These are phyloP conservation scores for Melieria crassipennis DNA, from an alignment of 2,888 invertebrate species.

Conservation along the genomic window DNA sequence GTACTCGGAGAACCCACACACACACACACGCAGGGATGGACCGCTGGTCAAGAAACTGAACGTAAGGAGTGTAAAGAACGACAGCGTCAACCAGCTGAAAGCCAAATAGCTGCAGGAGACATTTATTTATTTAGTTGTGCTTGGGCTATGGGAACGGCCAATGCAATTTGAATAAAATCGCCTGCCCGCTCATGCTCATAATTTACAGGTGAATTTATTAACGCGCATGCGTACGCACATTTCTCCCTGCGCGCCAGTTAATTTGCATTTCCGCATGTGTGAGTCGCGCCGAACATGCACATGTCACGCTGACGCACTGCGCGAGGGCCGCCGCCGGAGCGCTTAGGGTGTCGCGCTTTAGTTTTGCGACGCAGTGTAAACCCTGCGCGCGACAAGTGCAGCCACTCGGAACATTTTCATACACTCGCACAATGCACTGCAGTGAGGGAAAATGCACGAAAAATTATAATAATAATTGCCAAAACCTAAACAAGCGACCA, in stretches of 20 bases:
- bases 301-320: background rate
- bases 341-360: background rate
- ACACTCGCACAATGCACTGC: constrained; percentile 13
- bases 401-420: constrained; percentile 17
- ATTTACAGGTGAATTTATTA: constrained; percentile 33
- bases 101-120: too few species aligned
- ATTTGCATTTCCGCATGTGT: constrained; percentile 25
- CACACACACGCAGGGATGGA: too few species aligned
- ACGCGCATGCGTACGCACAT: constrained; percentile 28
- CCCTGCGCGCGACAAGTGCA: constrained; percentile 8
- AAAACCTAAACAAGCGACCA: constrained; percentile 6
- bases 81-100: too few species aligned
- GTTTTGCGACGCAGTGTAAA: background rate
- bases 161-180: too few species aligned
- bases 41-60: too few species aligned
- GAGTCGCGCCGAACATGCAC: background rate
- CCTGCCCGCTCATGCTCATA: constrained; percentile 1
- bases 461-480: constrained; percentile 10
- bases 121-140: too few species aligned
- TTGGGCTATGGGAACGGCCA: background rate
- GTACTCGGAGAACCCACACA: too few species aligned
- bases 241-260: constrained; percentile 4
- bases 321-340: background rate
- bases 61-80: too few species aligned
- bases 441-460: background rate